Evolutionary conservation across 1,140 invertebrate species (phyloP).

Genomic region (Gonatopus flavifemur): DNA sequence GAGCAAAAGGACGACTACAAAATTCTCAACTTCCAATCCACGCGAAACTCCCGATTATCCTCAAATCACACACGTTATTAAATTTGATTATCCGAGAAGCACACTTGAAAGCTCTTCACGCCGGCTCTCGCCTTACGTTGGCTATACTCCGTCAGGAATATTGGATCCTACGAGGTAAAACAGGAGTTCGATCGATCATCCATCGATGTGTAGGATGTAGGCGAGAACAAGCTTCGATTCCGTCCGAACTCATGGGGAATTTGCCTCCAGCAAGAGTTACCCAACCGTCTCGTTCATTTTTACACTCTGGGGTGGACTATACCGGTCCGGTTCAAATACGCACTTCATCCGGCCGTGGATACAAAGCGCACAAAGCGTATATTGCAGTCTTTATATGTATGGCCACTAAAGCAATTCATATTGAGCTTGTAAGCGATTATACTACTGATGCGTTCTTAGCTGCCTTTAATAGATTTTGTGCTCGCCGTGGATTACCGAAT

Average conservation of each 20-base stretch:
- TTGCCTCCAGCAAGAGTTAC: slow-evolving; percentile 23
- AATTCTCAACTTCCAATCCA: too few species aligned
- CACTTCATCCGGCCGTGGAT: background rate
- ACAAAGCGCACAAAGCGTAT: slow-evolving; percentile 22
- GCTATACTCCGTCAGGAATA: background rate
- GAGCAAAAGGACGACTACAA: too few species aligned
- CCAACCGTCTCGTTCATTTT: slow-evolving; percentile 2
- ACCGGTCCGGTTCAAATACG: slow-evolving; percentile 26
- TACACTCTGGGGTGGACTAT: slow-evolving; percentile 18
- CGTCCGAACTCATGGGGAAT: slow-evolving; percentile 32
- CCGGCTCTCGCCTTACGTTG: slow-evolving; percentile 14
- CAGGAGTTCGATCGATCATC: slow-evolving; percentile 1
- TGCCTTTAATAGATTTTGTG: background rate
- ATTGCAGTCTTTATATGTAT: slow-evolving; percentile 33
- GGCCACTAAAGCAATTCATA: slow-evolving; percentile 29
- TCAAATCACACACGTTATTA: slow-evolving; percentile 19
- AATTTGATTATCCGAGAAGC: slow-evolving; percentile 14
- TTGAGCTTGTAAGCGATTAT: slow-evolving; percentile 32
- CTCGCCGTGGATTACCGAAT: background rate
- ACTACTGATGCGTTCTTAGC: slow-evolving; percentile 23
- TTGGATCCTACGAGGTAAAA: slow-evolving; percentile 5
- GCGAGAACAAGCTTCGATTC: background rate
- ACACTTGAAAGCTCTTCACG: slow-evolving; percentile 20
- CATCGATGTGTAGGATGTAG: slow-evolving; percentile 7
- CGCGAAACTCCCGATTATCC: too few species aligned